Evolutionary conservation across 2,113 vertebrate species (phyloP).

Genomic region (Suncus etruscus): DNA sequence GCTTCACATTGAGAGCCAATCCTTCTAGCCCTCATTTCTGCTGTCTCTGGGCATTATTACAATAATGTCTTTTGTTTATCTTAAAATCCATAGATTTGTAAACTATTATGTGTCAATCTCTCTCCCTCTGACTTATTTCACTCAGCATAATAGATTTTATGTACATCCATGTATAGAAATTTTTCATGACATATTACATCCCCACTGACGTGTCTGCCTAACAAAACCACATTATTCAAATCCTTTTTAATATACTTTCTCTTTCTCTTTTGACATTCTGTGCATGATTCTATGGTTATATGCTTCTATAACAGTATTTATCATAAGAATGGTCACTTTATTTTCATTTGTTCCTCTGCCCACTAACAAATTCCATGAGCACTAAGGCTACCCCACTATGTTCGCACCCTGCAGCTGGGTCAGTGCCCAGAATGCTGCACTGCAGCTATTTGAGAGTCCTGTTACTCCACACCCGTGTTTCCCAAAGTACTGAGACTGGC

Average conservation of each 20-base stretch:
- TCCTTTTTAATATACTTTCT: neutral
- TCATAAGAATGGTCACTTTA: neutral
- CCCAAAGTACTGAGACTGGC: too few relatives aligned
- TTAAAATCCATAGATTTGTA: too few relatives aligned
- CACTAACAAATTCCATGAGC: neutral
- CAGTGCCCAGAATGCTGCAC: neutral
- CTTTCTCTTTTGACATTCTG: neutral
- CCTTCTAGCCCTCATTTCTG: too few relatives aligned
- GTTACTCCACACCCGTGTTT: neutral
- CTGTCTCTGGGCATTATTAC: too few relatives aligned
- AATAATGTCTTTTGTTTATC: too few relatives aligned
- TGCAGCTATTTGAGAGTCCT: accelerated
- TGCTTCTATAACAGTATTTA: neutral
- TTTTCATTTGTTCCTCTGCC: neutral
- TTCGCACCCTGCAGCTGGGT: neutral
- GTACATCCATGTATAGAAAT: too few relatives aligned
- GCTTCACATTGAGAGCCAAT: too few relatives aligned
- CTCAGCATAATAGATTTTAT: too few relatives aligned
- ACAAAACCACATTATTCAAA: neutral
- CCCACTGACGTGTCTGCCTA: neutral
- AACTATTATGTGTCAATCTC: too few relatives aligned
- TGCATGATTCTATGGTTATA: neutral
- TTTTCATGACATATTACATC: neutral
- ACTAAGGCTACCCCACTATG: neutral
- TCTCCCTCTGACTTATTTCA: too few relatives aligned